phyloP scores from a whole-genome alignment of 1,140 invertebrate genomes.

The Drosophila ercepeae region DNA sequence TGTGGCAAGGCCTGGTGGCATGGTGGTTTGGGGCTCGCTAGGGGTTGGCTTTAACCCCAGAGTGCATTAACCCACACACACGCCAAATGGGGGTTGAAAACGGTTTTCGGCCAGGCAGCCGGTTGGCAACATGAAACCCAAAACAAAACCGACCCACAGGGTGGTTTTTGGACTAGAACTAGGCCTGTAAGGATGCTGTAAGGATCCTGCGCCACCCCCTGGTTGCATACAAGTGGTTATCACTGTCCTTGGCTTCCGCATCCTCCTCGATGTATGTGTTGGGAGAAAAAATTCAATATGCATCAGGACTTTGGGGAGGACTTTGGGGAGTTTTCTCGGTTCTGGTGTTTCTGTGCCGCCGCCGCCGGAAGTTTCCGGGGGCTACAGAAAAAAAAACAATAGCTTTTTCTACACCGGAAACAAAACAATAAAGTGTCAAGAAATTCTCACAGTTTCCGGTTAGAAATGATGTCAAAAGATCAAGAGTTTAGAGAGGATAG shows the following conservation, averaged over 20 bases:
- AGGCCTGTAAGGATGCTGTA: too few species aligned
- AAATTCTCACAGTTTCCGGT: not conserved
- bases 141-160: conserved; percentile 18
- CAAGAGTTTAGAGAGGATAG: too few species aligned
- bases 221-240: conserved; percentile 75
- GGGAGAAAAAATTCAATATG: conserved; percentile 68
- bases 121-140: conserved; percentile 30
- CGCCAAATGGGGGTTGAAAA: conserved; percentile 67
- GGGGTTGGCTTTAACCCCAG: conserved; percentile 84
- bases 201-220: too few species aligned
- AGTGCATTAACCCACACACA: conserved; percentile 85
- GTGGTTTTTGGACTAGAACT: too few species aligned
- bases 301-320: conserved; percentile 15
- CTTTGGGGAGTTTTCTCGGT: conserved; percentile 8
- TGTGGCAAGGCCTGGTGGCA: too few species aligned
- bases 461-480: too few species aligned
- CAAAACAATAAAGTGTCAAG: not conserved
- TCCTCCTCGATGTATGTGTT: not conserved
- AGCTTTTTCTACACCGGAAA: too few species aligned
- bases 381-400: not conserved
- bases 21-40: conserved; percentile 16
- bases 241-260: conserved; percentile 38
- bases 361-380: conserved; percentile 6
- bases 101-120: conserved; percentile 26
- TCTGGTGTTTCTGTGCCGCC: conserved; percentile 1